Percentiles rank a stretch among this genome's conserved stretches.
Evolutionary conservation across 2,113 vertebrate species (phyloP).

Genomic region (Campylomormyrus numenius): DNA sequence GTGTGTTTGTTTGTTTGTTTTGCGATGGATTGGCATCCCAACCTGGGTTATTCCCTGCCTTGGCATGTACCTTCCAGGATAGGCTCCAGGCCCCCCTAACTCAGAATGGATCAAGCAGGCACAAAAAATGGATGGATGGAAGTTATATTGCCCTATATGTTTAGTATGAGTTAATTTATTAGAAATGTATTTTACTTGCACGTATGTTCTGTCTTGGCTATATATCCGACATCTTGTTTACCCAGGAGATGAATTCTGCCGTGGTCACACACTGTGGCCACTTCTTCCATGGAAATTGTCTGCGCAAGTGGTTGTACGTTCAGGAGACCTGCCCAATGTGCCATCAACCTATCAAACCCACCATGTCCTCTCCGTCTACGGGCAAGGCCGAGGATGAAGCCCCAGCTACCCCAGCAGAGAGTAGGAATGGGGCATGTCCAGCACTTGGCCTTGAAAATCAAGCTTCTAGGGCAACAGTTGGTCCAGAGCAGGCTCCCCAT

Average conservation of each 20-base stretch:
- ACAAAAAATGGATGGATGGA: background rate
- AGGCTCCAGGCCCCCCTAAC: background rate
- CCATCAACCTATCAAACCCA: slow-evolving; percentile 59
- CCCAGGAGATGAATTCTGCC: slow-evolving; percentile 70
- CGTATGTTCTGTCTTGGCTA: background rate
- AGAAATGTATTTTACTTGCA: background rate
- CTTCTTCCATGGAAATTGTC: slow-evolving; percentile 72
- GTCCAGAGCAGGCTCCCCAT: background rate
- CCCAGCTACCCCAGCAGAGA: slow-evolving; percentile 4
- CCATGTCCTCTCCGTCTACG: background rate
- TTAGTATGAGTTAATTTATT: background rate
- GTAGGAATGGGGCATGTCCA: background rate
- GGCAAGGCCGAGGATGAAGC: slow-evolving; percentile 17
- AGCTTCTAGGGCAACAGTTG: background rate
- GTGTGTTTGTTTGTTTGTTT: background rate
- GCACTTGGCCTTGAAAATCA: slow-evolving; percentile 3
- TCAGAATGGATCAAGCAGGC: background rate
- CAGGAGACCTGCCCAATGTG: slow-evolving; percentile 82
- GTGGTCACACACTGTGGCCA: slow-evolving; percentile 72
- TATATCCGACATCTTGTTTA: background rate
- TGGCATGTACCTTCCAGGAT: background rate
- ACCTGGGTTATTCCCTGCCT: background rate
- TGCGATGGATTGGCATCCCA: background rate
- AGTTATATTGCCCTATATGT: background rate
- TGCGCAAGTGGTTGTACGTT: slow-evolving; percentile 79